Evolutionary conservation across 2,113 vertebrate genomes (phyloP).

Genomic region (Dolichallabes microphthalmus): DNA sequence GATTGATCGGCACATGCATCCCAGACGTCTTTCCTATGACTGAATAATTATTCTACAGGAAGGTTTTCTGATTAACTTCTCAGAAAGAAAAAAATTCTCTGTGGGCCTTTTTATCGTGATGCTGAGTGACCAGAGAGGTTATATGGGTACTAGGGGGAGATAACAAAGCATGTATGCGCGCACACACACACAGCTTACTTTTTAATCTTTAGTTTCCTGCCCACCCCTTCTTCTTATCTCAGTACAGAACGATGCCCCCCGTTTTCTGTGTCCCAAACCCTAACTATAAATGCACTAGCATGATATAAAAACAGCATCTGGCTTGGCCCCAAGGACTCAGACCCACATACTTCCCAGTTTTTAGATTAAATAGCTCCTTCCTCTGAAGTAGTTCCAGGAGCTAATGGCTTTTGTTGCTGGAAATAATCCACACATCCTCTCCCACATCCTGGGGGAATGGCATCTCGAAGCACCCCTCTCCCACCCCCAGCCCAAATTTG

Average conservation of each 20-base stretch:
- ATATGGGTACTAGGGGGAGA: conserved; percentile 14
- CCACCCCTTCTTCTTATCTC: conserved; percentile 55
- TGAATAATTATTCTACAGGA: conserved; percentile 3
- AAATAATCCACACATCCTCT: conserved; percentile 82
- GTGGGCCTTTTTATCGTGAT: conserved; percentile 10
- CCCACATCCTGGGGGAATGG: conserved; percentile 76
- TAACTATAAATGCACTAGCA: conserved; percentile 67
- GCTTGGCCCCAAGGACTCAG: conserved; percentile 67
- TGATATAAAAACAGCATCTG: conserved; percentile 69
- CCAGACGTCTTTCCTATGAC: conserved; percentile 37
- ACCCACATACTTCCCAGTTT: conserved; percentile 77
- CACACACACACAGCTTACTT: conserved; percentile 62
- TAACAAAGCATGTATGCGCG: not conserved
- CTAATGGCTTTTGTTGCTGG: conserved; percentile 82
- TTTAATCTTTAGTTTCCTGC: conserved; percentile 74
- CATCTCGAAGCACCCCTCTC: conserved; percentile 60
- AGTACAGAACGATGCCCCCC: conserved; percentile 59
- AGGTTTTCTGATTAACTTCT: conserved; percentile 17
- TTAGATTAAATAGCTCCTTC: conserved; percentile 75
- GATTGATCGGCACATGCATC: conserved; percentile 37
- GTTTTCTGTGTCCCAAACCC: conserved; percentile 42
- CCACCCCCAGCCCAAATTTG: conserved; percentile 20
- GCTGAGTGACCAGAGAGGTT: conserved; percentile 15
- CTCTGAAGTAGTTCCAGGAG: conserved; percentile 79
- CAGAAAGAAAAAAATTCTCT: not conserved